Base-by-base conservation (phyloP, 2,797 vertebrate genomes). In the Pachyuromys duprasi region DNA sequence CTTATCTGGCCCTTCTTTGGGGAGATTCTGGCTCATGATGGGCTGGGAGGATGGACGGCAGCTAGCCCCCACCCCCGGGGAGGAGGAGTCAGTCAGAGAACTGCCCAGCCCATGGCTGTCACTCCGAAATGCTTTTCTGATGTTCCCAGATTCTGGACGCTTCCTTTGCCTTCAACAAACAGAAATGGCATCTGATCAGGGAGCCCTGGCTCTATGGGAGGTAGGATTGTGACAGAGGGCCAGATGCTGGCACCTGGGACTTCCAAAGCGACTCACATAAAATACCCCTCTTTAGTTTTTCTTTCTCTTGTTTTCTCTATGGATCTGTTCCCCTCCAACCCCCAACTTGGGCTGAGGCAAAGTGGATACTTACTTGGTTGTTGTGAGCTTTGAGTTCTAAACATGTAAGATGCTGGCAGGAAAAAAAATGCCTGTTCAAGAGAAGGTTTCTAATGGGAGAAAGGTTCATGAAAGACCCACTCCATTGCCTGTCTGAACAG, bases 91-190 rank as follows among this genome's bases (percentile, higher is more conserved):
- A 67, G 99, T 99, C 90, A 98, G 98, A 97, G 98, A 95, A 95
- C 98, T 96, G 92, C 98, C 98, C 97, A 98, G 98, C 97, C 98
- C 98, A 1, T 99, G 98, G 97, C 98, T 98, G 88, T 99, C 99
- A 92, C 99, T 99, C 67, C 99, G 99, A 98, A 99, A 99, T 0
- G 99, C 97, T 98, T 99, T 99, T 93, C 99, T 98, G 98, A 99
- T 99, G 97, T 98, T 99, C 81, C 99, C 99, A 28, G 99, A 99
- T 98, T 99, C 99, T 0, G 99, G 99, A 90, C 99, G 99, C 97
- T 99, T 99, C 98, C 99, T 99, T 98, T 99, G 98, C 98, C 99
- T 99, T 98, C 95, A 98, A 98, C 97, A 98, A 98, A 98, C 93
- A 98, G 98, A 98, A 86, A 98, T 95, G 97, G 97, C 97, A 97